Evolutionary conservation across 2,113 vertebrate genomes (phyloP).

Genomic region (Sylvilagus bachmani): DNA sequence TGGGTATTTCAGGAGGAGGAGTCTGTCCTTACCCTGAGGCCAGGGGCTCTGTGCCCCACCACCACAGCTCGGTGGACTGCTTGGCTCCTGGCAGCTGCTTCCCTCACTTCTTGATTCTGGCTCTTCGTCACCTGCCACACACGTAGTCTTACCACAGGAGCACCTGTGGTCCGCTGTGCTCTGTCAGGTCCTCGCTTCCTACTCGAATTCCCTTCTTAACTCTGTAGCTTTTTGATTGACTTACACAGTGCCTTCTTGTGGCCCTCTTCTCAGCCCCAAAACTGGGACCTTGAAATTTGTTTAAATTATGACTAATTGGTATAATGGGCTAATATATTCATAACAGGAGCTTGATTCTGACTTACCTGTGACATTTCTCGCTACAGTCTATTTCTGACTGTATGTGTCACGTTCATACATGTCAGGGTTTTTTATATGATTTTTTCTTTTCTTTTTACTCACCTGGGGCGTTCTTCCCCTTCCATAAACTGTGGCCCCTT

Average conservation of each 20-base stretch:
- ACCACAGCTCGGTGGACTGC: not conserved
- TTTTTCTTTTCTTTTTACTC: conserved; percentile 63
- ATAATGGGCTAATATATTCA: conserved; percentile 4
- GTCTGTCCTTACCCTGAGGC: not conserved
- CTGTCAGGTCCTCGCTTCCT: not conserved
- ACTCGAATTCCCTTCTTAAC: conserved; percentile 21
- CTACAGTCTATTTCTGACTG: conserved; percentile 56
- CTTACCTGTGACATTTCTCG: not conserved
- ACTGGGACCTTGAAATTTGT: conserved; percentile 47
- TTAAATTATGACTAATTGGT: conserved; percentile 39
- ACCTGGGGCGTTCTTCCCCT: conserved; percentile 73
- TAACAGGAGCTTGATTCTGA: conserved; percentile 28
- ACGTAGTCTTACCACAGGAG: not conserved
- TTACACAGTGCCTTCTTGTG: conserved; percentile 13
- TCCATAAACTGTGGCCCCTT: conserved; percentile 68
- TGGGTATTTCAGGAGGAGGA: not conserved
- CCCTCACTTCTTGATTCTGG: not conserved
- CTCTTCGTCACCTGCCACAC: not conserved
- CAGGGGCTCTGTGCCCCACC: not conserved
- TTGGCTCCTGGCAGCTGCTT: not conserved
- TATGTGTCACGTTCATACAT: conserved; percentile 13
- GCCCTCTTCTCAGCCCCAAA: not conserved
- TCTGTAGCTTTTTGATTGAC: conserved; percentile 51
- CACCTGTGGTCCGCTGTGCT: not conserved
- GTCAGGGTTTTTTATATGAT: conserved; percentile 46